A percentile compares a stretch with the other conserved stretches of the same genome.
These are phyloP conservation scores for Phoenoteleia sp. DNA, from an alignment of 2,888 invertebrate species.

Conservation along the genomic window DNA sequence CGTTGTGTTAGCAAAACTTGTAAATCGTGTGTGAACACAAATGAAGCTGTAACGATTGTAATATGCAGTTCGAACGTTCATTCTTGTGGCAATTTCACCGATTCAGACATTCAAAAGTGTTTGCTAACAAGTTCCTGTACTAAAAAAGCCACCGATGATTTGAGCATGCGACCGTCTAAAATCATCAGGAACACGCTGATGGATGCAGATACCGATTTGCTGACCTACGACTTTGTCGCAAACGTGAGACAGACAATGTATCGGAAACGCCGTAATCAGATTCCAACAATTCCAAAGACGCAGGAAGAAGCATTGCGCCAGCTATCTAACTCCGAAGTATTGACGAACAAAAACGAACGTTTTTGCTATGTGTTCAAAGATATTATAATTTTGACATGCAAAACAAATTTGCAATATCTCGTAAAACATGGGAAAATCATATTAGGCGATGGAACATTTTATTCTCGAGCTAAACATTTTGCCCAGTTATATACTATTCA, in stretches of 20 bases:
- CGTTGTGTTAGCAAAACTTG: not conserved
- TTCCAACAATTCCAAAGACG: not conserved
- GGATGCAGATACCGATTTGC: not conserved
- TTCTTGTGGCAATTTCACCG: no score
- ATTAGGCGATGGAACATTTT: constrained; percentile 14
- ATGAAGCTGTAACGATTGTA: no score
- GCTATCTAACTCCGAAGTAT: not conserved
- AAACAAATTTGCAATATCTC: constrained; percentile 17
- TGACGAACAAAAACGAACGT: not conserved
- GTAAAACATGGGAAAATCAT: not conserved
- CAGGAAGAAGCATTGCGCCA: not conserved
- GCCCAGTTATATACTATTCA: constrained; percentile 22
- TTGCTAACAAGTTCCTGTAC: not conserved
- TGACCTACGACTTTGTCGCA: not conserved
- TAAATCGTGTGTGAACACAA: not conserved
- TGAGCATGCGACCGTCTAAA: constrained; percentile 11
- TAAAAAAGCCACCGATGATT: constrained; percentile 2
- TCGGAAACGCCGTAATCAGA: not conserved
- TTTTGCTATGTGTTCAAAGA: not conserved
- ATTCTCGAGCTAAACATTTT: constrained; percentile 1
- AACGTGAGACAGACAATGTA: not conserved
- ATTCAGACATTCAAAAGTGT: not conserved
- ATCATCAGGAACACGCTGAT: constrained; percentile 15
- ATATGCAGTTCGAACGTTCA: no score
- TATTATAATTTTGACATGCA: constrained; percentile 3